phyloP scores from a whole-genome alignment of 2,888 invertebrate species.

The Diplazon laetatorius region DNA sequence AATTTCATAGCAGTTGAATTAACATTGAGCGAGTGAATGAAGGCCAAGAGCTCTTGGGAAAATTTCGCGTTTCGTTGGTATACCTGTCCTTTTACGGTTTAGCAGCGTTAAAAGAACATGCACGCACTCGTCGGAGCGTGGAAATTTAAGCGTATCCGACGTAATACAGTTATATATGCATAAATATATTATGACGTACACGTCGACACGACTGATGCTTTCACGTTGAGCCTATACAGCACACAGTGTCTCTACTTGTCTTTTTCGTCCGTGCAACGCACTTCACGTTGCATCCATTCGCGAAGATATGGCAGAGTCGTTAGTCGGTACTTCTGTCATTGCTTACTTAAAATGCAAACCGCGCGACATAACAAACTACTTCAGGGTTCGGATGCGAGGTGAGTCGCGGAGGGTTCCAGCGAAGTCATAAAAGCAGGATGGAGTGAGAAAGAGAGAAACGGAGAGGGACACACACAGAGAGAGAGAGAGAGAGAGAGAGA shows the following conservation, averaged over 20 bases:
- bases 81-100: background rate
- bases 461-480: too few species aligned
- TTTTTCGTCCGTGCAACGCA: conserved; percentile 18
- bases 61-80: conserved; percentile 7
- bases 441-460: too few species aligned
- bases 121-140: background rate
- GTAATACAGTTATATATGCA: conserved; percentile 1
- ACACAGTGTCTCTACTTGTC: background rate
- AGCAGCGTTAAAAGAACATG: background rate
- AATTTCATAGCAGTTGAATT: conserved; percentile 2
- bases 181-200: conserved; percentile 10
- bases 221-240: background rate
- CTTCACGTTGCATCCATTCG: conserved; percentile 66
- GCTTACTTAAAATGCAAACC: conserved; percentile 77
- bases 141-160: conserved; percentile 1
- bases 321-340: conserved; percentile 71
- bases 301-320: conserved; percentile 72
- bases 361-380: conserved; percentile 76
- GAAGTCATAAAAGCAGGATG: too few species aligned
- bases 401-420: background rate
- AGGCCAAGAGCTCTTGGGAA: conserved; percentile 30
- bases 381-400: conserved; percentile 62
- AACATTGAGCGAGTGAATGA: conserved; percentile 31
- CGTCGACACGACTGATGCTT: conserved; percentile 11
- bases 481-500: too few species aligned